Percentiles rank a stretch among this genome's conserved stretches.
Evolutionary conservation across 2,797 vertebrate genomes (phyloP).

Genomic region (Diplodus puntazzo): DNA sequence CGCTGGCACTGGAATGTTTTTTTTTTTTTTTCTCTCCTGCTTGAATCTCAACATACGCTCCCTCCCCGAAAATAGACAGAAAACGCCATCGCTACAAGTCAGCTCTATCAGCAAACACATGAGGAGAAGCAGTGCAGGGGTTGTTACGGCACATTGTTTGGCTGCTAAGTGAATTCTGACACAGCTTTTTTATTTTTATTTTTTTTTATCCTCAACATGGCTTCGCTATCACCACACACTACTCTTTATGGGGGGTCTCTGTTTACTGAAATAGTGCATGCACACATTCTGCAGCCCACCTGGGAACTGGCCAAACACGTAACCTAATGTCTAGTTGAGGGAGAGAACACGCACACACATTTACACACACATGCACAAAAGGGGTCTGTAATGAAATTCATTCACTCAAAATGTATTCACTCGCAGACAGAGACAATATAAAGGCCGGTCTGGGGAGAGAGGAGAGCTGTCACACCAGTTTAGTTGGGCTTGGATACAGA

Average conservation of each 20-base stretch:
- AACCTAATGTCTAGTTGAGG: slow-evolving; percentile 34
- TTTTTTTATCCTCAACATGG: slow-evolving; percentile 17
- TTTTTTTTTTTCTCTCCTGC: slow-evolving; percentile 12
- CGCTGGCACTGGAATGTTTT: slow-evolving; percentile 70
- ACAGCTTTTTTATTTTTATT: slow-evolving; percentile 1
- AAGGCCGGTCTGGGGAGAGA: slow-evolving; percentile 53
- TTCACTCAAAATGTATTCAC: slow-evolving; percentile 65
- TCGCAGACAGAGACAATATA: slow-evolving; percentile 63
- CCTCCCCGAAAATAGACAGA: slow-evolving; percentile 53
- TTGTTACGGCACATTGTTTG: slow-evolving; percentile 37
- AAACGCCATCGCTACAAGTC: slow-evolving; percentile 12
- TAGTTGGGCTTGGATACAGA: slow-evolving; percentile 67
- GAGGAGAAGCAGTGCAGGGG: background rate
- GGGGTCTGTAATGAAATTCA: slow-evolving; percentile 66
- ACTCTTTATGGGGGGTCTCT: slow-evolving; percentile 23
- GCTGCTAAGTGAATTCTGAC: slow-evolving; percentile 51
- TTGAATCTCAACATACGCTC: slow-evolving; percentile 47
- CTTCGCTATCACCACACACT: slow-evolving; percentile 8
- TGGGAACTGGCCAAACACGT: slow-evolving; percentile 51
- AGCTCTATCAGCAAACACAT: slow-evolving; percentile 39
- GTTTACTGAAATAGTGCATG: slow-evolving; percentile 33
- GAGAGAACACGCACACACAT: slow-evolving; percentile 2
- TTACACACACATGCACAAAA: slow-evolving; percentile 16
- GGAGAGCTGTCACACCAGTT: slow-evolving; percentile 77
- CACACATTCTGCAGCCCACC: slow-evolving; percentile 47